Evolutionary conservation across 2,888 invertebrate genomes (phyloP), one percentile per base, ranked within the genome.

Genomic region (Lucinisca nassula): DNA sequence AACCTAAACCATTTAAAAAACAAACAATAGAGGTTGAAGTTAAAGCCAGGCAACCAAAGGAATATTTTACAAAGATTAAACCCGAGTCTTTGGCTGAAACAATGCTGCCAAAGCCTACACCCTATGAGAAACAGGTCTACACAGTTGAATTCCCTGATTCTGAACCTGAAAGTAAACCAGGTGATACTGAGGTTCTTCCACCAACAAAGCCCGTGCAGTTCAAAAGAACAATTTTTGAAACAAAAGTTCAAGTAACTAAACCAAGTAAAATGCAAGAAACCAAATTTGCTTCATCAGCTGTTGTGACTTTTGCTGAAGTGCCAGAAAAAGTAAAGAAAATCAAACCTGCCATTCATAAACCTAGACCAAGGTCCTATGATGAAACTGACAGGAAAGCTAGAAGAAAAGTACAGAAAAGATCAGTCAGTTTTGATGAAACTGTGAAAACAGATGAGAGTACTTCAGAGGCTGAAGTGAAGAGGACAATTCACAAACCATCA

Each of bases 381-480:
- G 67, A 35, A 67, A 67, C 35, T 3, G 35, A 67, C n/a, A 67
- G 17, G 21, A 30, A 21, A 3, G 4, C 35, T 14, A 67, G 35
- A 24, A 67, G 30, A 4, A 67, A 67, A 67, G 17, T 35, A 14
- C 67, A 67, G 35, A 32, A 32, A 67, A 67, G 67, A 35, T 67
- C 67, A 21, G 67, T 67, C 17, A 67, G 67, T 35, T 67, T 67
- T 67, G 67, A 67, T 67, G 67, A 67, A 35, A 21, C 35, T 35
- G 67, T 67, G 67, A 67, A 35, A 35, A 67, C 67, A 67, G 67
- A 67, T 67, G 67, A 67, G 1, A 67, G 67, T 67, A 17, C 67
- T 17, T 67, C 67, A 35, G 67, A 67, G 35, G 67, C 17, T 8
- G 67, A 67, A 67, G 17, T 35, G 12, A 67, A 35, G 24, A 67